Conservation (phyloP, 2,888 invertebrate genomes). For the Epinotia bilunana region DNA sequence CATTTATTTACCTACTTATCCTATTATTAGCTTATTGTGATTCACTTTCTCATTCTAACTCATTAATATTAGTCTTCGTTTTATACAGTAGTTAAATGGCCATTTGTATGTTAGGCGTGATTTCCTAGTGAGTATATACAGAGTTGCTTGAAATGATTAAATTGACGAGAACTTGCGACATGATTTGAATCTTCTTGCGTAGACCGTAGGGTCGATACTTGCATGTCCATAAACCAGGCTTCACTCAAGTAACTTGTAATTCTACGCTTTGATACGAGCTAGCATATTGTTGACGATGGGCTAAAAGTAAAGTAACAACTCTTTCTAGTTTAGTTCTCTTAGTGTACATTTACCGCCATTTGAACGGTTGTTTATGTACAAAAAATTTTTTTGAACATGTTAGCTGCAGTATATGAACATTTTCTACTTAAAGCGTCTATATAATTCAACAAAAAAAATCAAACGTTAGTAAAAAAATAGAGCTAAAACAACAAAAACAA, state of each 20-base stretch:
- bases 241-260: too few species aligned
- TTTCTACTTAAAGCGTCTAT: background rate
- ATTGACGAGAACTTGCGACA: background rate
- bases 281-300: background rate
- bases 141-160: background rate
- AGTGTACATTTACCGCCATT: conserved; percentile 4
- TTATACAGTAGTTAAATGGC: conserved; percentile 16
- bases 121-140: conserved; percentile 31
- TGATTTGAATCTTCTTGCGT: background rate
- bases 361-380: too few species aligned
- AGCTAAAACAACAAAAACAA: background rate
- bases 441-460: background rate
- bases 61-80: background rate
- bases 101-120: conserved; percentile 28
- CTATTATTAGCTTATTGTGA: conserved; percentile 36
- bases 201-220: background rate
- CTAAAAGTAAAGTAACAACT: conserved; percentile 9
- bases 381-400: too few species aligned
- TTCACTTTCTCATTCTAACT: conserved; percentile 16
- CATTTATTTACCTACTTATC: conserved; percentile 44
- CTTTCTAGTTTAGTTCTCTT: conserved; percentile 15
- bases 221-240: too few species aligned
- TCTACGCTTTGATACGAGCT: too few species aligned
- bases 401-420: background rate
- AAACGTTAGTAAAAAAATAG: background rate